Evolutionary conservation across 2,797 vertebrate genomes (phyloP).

Genomic region (Megalops cyprinoides): DNA sequence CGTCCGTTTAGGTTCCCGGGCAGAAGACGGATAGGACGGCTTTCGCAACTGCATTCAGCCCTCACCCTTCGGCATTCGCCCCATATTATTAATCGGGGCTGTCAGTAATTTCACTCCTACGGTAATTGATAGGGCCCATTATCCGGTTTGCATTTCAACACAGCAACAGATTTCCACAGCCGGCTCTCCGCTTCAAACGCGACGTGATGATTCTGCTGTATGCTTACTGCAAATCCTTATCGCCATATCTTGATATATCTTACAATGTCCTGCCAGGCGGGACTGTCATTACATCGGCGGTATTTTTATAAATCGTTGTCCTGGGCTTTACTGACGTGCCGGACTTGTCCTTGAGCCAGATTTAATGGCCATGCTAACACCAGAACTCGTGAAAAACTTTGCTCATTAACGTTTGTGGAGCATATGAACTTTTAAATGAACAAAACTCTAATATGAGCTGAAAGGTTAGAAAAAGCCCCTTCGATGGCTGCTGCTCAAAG

Average conservation of each 20-base stretch:
- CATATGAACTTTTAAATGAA: background rate
- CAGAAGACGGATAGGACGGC: background rate
- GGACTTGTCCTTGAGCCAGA: background rate
- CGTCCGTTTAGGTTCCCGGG: background rate
- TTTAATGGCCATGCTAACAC: background rate
- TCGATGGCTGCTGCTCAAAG: background rate
- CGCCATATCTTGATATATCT: no score
- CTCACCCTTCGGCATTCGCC: background rate
- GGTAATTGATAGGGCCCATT: background rate
- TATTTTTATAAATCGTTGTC: background rate
- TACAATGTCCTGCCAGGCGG: background rate
- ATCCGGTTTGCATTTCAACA: background rate
- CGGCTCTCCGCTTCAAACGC: no score
- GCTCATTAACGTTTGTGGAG: background rate
- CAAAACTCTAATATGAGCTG: no score
- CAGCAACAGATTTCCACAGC: background rate
- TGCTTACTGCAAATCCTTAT: background rate
- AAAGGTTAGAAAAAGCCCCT: background rate
- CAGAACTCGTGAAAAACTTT: background rate
- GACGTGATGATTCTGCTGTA: background rate
- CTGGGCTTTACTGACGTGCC: background rate
- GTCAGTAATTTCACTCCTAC: background rate
- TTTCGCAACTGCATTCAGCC: background rate
- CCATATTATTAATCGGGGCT: background rate
- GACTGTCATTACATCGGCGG: background rate